Conservation (phyloP, 2,113 vertebrate species). For the Naja naja region DNA sequence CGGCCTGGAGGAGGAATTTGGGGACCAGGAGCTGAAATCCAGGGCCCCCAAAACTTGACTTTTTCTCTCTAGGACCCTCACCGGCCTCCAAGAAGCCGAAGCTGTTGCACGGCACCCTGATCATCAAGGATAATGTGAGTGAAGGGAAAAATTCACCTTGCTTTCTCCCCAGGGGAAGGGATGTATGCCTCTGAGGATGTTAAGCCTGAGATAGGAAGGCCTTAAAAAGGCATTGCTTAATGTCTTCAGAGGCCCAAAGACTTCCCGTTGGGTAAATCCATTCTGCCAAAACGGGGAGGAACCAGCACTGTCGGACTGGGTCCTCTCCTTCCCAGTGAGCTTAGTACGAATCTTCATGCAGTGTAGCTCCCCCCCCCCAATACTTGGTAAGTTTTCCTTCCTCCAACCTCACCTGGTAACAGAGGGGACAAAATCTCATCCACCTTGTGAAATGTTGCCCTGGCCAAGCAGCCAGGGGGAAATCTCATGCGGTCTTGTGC, state of each 20-base stretch:
- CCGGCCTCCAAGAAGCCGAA: conserved; percentile 87
- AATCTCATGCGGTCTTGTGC: too few species aligned
- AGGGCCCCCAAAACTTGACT: fast-evolving
- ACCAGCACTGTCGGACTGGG: neutral
- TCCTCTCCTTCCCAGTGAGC: too few species aligned
- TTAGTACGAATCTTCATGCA: neutral
- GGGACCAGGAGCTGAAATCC: neutral
- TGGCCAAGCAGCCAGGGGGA: too few species aligned
- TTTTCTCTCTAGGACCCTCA: conserved; percentile 70
- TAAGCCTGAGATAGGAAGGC: too few species aligned
- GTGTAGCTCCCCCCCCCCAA: too few species aligned
- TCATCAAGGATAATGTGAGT: conserved; percentile 96
- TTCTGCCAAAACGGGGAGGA: neutral
- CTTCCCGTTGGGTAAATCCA: neutral
- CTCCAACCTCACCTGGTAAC: too few species aligned
- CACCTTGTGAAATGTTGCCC: too few species aligned
- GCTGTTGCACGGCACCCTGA: conserved; percentile 88
- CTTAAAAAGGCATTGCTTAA: neutral
- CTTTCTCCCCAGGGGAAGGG: neutral
- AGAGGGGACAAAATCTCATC: too few species aligned
- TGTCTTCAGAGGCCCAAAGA: neutral
- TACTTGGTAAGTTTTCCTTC: too few species aligned
- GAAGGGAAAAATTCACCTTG: neutral
- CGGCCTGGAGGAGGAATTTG: too few species aligned
- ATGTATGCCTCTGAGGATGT: neutral